Conservation (phyloP, 2,888 invertebrate species). For the Rhingia rostrata region DNA sequence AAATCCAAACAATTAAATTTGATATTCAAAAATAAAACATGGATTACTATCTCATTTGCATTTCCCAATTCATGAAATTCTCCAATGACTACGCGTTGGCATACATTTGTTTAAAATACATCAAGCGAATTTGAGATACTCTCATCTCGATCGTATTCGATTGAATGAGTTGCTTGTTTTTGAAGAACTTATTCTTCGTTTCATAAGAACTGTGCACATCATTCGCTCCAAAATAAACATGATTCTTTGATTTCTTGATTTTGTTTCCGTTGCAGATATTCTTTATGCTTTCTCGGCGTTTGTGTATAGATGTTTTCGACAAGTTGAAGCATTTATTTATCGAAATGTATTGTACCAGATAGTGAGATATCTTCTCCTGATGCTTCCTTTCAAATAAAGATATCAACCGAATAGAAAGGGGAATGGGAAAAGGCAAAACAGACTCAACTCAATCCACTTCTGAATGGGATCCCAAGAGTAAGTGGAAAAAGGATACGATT, state of each 20-base stretch:
- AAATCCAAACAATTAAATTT: conserved; percentile 37
- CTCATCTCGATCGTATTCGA: conserved; percentile 29
- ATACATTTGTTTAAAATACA: conserved; percentile 47
- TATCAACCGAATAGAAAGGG: conserved; percentile 49
- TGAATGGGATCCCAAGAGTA: conserved; percentile 65
- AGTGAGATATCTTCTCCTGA: conserved; percentile 37
- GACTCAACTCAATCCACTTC: conserved; percentile 34
- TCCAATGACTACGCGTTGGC: conserved; percentile 16
- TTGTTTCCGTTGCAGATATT: conserved; percentile 53
- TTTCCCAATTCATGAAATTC: background rate
- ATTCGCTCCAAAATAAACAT: conserved; percentile 70
- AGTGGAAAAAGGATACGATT: conserved; percentile 52
- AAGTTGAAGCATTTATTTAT: conserved; percentile 65
- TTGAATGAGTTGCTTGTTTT: conserved; percentile 42
- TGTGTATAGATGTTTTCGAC: conserved; percentile 33
- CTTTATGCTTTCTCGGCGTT: background rate
- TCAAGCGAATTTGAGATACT: conserved; percentile 36
- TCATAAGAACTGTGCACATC: conserved; percentile 60
- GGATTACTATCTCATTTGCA: conserved; percentile 28
- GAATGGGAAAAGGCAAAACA: background rate
- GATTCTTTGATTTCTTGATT: conserved; percentile 29
- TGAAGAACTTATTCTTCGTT: conserved; percentile 37
- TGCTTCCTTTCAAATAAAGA: conserved; percentile 67
- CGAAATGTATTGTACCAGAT: conserved; percentile 53
- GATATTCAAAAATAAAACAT: conserved; percentile 50